These are phyloP conservation scores for Mesorhabditis sp. DNA, from an alignment of 2,888 invertebrate genomes.

Conservation along the genomic window DNA sequence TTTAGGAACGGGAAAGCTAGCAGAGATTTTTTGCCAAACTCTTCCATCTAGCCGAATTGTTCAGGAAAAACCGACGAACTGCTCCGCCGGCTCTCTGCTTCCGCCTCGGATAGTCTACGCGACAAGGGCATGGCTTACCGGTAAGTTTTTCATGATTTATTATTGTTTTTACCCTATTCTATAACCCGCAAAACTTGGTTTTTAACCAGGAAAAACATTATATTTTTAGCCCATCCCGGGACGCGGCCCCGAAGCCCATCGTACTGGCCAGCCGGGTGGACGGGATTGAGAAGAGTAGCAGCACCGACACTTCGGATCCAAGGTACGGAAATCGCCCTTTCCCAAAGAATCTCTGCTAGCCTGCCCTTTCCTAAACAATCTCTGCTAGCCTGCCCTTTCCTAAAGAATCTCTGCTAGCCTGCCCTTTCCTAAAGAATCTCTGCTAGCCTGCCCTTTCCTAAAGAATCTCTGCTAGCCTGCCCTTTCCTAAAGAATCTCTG, in stretches of 20 bases:
- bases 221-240: background rate
- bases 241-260: background rate
- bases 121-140: constrained; percentile 1
- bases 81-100: constrained; percentile 13
- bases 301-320: constrained; percentile 15
- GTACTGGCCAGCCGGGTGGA: background rate
- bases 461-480: too few relatives aligned
- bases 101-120: background rate
- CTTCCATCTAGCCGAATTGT: background rate
- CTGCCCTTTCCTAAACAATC: too few relatives aligned
- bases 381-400: too few relatives aligned
- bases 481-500: too few relatives aligned
- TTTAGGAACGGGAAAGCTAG: background rate
- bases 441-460: too few relatives aligned
- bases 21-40: background rate
- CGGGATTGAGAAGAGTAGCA: background rate
- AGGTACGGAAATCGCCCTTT: constrained; percentile 6
- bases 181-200: background rate
- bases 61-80: constrained; percentile 18
- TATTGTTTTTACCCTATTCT: background rate
- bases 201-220: background rate
- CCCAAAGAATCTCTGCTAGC: background rate
- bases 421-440: too few relatives aligned
- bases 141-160: background rate
- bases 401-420: too few relatives aligned